These are phyloP conservation scores for Lepus americanus DNA, from an alignment of 2,113 vertebrate species.

Conservation along the genomic window DNA sequence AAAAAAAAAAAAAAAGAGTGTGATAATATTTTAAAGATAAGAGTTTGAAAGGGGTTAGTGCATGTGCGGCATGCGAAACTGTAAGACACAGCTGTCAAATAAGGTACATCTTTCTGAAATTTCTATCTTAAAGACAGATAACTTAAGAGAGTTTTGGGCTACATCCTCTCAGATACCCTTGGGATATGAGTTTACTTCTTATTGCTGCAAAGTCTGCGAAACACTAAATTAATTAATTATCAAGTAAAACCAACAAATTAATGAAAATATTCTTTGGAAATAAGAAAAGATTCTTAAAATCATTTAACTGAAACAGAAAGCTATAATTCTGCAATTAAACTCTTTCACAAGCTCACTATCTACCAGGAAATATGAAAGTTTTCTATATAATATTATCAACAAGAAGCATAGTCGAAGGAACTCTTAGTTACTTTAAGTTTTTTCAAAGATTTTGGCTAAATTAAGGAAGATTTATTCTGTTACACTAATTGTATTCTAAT, in stretches of 20 bases:
- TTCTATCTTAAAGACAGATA: conserved; percentile 15
- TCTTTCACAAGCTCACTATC: background rate
- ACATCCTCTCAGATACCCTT: background rate
- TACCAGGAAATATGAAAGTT: conserved; percentile 1
- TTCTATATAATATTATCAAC: conserved; percentile 25
- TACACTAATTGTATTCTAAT: conserved; percentile 55
- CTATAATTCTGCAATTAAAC: background rate
- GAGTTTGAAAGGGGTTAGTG: conserved; percentile 19
- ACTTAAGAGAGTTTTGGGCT: conserved; percentile 20
- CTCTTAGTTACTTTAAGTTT: conserved; percentile 10
- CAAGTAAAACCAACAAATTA: conserved; percentile 42
- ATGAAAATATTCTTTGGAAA: conserved; percentile 47
- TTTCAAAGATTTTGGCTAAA: conserved; percentile 40
- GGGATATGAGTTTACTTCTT: background rate
- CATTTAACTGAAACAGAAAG: conserved; percentile 43
- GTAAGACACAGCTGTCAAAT: background rate
- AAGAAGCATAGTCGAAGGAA: background rate
- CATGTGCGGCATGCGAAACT: background rate
- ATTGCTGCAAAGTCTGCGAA: background rate
- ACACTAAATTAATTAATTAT: conserved; percentile 32
- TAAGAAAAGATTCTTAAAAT: conserved; percentile 25
- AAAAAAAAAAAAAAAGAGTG: background rate
- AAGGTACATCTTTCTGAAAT: background rate
- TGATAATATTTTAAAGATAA: background rate
- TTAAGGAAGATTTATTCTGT: conserved; percentile 34